phyloP scores from a whole-genome alignment of 1,140 invertebrate species.

The Cherax destructor region DNA sequence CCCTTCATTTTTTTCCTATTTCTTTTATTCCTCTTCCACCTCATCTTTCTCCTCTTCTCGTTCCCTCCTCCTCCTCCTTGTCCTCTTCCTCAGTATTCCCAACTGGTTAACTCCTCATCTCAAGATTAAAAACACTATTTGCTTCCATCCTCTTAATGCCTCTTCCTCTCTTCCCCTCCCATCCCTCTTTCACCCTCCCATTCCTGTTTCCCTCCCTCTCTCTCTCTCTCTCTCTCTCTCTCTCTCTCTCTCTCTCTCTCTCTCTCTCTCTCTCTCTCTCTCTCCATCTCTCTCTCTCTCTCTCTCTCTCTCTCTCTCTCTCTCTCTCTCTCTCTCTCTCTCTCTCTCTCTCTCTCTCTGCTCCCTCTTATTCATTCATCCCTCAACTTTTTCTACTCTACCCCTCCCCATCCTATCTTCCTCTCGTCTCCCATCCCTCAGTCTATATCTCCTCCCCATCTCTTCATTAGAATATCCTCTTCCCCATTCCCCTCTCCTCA shows the following conservation, averaged over 20 bases:
- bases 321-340: neutral
- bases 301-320: slow-evolving; percentile 15
- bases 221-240: neutral
- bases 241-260: neutral
- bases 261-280: slow-evolving; percentile 14
- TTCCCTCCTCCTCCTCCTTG: neutral
- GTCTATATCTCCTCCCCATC: no score
- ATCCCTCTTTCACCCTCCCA: no score
- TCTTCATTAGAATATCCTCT: no score
- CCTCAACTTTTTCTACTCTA: neutral
- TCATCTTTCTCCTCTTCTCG: no score
- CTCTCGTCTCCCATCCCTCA: neutral
- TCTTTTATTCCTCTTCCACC: no score
- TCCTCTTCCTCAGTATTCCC: neutral
- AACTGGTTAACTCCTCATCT: no score
- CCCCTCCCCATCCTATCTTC: neutral
- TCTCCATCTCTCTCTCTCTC: neutral
- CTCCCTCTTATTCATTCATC: neutral
- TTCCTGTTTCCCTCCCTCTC: neutral
- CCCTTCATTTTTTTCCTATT: no score
- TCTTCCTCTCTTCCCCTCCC: neutral
- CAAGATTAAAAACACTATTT: no score
- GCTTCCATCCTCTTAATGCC: neutral
- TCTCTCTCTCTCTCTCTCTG: neutral
- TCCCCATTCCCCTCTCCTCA: no score